Evolutionary conservation across 2,888 invertebrate genomes (phyloP).

Genomic region (Neoaliturus tenellus): DNA sequence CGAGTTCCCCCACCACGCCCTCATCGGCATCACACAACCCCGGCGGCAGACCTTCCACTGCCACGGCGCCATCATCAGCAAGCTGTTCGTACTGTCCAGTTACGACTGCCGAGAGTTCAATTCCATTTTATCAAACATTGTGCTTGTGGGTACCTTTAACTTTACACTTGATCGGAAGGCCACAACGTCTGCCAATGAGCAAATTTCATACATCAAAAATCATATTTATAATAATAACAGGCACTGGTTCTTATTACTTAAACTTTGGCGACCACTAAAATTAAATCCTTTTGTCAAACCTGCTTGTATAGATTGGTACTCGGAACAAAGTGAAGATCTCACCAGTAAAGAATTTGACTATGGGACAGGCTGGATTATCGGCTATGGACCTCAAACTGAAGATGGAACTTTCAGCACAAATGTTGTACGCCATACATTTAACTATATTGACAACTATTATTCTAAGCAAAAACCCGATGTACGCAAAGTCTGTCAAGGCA

Average conservation of each 20-base stretch:
- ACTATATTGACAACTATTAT: no score
- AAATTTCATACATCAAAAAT: background rate
- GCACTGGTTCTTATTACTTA: background rate
- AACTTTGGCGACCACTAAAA: background rate
- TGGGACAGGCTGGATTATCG: background rate
- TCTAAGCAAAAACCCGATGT: no score
- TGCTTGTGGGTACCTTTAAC: background rate
- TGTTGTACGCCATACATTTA: background rate
- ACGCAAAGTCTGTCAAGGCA: no score
- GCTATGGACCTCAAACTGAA: background rate
- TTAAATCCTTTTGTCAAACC: background rate
- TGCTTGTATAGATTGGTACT: background rate
- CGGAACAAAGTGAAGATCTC: background rate
- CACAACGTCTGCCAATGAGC: background rate
- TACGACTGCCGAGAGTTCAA: background rate
- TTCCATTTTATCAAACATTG: background rate
- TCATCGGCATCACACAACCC: background rate
- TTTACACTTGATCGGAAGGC: background rate
- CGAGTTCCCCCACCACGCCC: conserved; percentile 4
- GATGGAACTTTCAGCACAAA: background rate
- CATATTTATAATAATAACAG: background rate
- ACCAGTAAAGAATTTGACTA: background rate
- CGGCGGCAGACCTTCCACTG: background rate
- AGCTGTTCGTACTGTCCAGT: background rate
- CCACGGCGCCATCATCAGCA: background rate